These are phyloP conservation scores for Adrianichthys oophorus DNA, from an alignment of 2,797 vertebrate species.

Conservation along the genomic window DNA sequence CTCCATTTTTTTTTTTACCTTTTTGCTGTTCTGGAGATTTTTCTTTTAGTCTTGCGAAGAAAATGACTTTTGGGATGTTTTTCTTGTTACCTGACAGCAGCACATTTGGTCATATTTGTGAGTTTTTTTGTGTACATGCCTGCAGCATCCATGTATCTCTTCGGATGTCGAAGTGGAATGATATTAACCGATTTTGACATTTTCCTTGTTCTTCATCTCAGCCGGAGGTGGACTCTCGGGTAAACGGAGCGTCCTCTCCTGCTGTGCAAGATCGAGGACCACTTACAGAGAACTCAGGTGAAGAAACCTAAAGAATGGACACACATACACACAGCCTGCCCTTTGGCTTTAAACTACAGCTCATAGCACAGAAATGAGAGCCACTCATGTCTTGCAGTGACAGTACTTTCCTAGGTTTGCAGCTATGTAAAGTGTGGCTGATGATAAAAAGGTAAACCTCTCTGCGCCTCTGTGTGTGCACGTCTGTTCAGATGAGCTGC, in stretches of 20 bases:
- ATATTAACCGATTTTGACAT: not conserved
- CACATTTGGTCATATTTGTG: too few species aligned
- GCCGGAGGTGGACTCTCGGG: constrained; percentile 85
- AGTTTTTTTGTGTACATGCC: constrained; percentile 34
- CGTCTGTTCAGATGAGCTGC: constrained; percentile 83
- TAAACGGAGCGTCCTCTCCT: constrained; percentile 88
- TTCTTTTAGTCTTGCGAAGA: too few species aligned
- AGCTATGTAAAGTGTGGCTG: constrained; percentile 2
- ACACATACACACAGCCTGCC: constrained; percentile 10
- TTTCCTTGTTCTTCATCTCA: constrained; percentile 39
- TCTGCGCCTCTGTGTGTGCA: constrained; percentile 38
- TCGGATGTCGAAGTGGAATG: too few species aligned
- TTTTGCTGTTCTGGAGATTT: too few species aligned
- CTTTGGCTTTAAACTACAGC: not conserved
- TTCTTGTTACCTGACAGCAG: too few species aligned
- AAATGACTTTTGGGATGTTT: too few species aligned
- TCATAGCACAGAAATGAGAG: not conserved
- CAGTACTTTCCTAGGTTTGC: not conserved
- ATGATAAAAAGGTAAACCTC: constrained; percentile 25
- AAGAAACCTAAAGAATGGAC: constrained; percentile 27
- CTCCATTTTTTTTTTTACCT: too few species aligned
- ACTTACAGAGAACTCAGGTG: constrained; percentile 86
- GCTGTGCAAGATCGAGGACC: constrained; percentile 78
- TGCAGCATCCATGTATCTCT: constrained; percentile 23
- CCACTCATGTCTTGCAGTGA: constrained; percentile 16